Base-by-base conservation (phyloP, 2,888 invertebrate genomes). In the Orthosia gothica region DNA sequence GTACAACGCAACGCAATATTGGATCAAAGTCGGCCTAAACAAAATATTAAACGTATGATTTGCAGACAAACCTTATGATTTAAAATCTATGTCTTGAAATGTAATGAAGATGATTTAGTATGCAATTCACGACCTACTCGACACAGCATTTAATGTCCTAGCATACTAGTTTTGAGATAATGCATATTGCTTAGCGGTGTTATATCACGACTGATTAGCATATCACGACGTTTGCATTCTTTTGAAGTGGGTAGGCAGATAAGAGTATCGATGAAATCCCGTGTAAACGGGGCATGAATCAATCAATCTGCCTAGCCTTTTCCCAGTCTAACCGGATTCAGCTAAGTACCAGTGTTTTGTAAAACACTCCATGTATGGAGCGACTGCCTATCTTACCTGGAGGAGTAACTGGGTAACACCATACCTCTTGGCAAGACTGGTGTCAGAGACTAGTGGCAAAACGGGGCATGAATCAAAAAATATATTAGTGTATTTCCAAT, bases 201-300 rank as follows among this genome's bases (percentile, higher is more conserved):
- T 45, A 80, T 70, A 70, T 79, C 79, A 74, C 74, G 70, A 79
- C 20, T 78, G 20, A 9, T 50, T 47, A 62, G 23, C 11, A n/a
- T 50, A 26, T 32, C 3, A 13, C 47, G 26, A 58, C n/a, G 49
- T 16, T 26, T 26, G 15, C 18, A 40, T 54, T 23, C 12, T 11
- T 12, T 4, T 0, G 1, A 15, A 18, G 15, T n/a, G 2, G 5
- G 18, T 0, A 45, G 15, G 15, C 26, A 76, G 18, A 5, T 11
- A 54, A 20, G 20, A 54, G 13, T 54, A 13, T 12, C 13, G 3
- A 13, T 9, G 20, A 55, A 20, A 23, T 55, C 4, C 13, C 23
- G 23, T 55, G 20, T 55, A 23, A 55, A 54, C 3, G 23, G 12
- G 23, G 15, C 20, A 7, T 32, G 0, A 32, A 7, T 7, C 32